Evolutionary conservation across 2,113 vertebrate genomes (phyloP), one percentile per base, ranked within the genome.

Genomic region (Emydocephalus ijimae): DNA sequence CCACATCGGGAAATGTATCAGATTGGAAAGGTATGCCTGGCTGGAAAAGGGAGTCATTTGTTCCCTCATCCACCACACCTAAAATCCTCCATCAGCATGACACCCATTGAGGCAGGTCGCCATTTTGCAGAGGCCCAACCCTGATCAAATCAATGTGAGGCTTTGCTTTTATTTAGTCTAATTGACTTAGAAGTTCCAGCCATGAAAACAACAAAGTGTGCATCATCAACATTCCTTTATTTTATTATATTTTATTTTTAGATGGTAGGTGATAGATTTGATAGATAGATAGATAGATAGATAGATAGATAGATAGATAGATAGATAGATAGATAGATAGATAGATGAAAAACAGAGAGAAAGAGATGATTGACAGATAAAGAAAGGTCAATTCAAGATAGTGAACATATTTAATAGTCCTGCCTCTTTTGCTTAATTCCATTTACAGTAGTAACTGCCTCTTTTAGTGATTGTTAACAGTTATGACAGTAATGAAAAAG

Each of bases 1-100:
- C 97, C 97, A 97, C 95, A 26, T 95, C 97, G 97, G 97, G 96
- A 97, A 97, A 97, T 95, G 95, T 90, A 85, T 96, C 96, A 96
- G 96, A 97, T 97, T 97, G 97, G 96, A 96, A 97, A 97, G 97
- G 97, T 97, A 97, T 96, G 97, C 96, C 96, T 93, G 96, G 96
- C 92, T 95, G 97, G 88, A 94, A 94, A 90, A 95, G 94, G 96
- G 96, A 96, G 97, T 96, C 97, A 96, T 97, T 95, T 95, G 93
- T 92, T 23, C 95, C 94, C 81, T 34, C 26, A 29, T 93, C 95
- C 87, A 4, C 88, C 43, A 87, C 43, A 87, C 39, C 85, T 48
- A 45, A 26, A 23, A 1, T 61, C 69, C 23, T 14, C n/a, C 69
- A 39, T 81, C 43, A 43, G 34, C 91, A 45, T 26, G 55, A 45